A percentile compares a stretch with the other conserved stretches of the same genome.
Conservation (phyloP, 2,797 vertebrate genomes). For the Ficedula albicollis region DNA sequence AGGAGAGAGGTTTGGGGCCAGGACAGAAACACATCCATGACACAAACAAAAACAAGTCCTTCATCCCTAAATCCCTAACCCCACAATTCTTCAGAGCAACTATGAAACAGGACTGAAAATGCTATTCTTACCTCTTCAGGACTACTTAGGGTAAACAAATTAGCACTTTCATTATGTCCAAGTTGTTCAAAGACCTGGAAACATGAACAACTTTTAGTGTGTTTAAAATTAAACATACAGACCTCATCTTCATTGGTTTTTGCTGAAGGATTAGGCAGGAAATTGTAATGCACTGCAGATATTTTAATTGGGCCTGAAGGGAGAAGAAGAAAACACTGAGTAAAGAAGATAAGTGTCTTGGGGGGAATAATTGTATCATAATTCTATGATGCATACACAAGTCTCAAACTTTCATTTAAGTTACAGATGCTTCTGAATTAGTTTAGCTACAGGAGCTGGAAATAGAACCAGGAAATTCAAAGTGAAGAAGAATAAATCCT, state of each 20-base stretch:
- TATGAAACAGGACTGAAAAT: not conserved
- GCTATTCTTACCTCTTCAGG: not conserved
- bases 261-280: slow-evolving; percentile 84
- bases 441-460: not conserved
- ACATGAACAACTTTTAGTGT: not conserved
- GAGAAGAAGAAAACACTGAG: not conserved
- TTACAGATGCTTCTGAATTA: not conserved
- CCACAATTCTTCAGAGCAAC: not conserved
- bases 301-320: slow-evolving; percentile 80
- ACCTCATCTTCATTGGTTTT: slow-evolving; percentile 86
- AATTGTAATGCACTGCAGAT: slow-evolving; percentile 79
- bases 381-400: not conserved
- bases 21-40: not conserved
- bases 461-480: not conserved
- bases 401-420: not conserved
- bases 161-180: not conserved
- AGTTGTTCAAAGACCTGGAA: not conserved
- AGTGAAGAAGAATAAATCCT: not conserved
- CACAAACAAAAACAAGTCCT: not conserved
- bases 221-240: not conserved
- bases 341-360: not conserved
- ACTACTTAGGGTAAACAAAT: not conserved
- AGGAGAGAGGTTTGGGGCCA: not conserved
- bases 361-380: not conserved
- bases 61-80: not conserved